Evolutionary conservation across 92 coral and sea anemone genomes (phyloP), one percentile per base, ranked within the genome.

Genomic region (Siderastrea radians): DNA sequence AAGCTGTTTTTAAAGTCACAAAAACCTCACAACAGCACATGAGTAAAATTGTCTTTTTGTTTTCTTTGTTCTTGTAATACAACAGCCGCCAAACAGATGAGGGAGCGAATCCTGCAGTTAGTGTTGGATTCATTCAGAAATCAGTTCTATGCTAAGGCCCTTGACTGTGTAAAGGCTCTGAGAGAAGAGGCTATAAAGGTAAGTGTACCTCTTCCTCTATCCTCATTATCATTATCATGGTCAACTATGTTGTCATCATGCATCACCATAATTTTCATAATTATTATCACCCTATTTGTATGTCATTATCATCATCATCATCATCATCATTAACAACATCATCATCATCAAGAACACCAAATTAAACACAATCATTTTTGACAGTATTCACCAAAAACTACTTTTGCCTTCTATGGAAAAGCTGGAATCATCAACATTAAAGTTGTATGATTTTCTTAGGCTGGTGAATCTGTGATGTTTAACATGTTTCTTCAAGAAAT

Each of bases 81-180:
- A 75, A 57, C 87, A 97, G 99, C 98, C 50, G 91, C 98, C 48
- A 93, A 84, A 66, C 99, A 97, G 83, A 97, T 97, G 99, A 96
- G 85, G 72, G 95, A 79, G 15, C 95, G 99, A 26, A 94, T 95
- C 55, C 57, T 95, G 52, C 98, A 91, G 79, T 87, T 97, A 43
- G 91, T 97, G 14, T 73, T 94, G 94, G 99, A 97, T 75, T 95
- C 99, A 7, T 97, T 97, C 90, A 86, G 58, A 77, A 94, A 95
- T 54, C 98, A 97, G 87, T 92, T 95, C 74, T 97, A 88, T 84
- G 62, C 90, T 66, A 97, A 97, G 80, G 99, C 98, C 14, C 71
- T 97, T 88, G 86, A 87, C 14, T 97, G 98, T 83, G 94, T 97
- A 12, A 88, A 72, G 3, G 91, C 75, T 1, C 59, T 97, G 45